phyloP scores from a whole-genome alignment of 2,888 invertebrate genomes.

The Leptopilina myrica region DNA sequence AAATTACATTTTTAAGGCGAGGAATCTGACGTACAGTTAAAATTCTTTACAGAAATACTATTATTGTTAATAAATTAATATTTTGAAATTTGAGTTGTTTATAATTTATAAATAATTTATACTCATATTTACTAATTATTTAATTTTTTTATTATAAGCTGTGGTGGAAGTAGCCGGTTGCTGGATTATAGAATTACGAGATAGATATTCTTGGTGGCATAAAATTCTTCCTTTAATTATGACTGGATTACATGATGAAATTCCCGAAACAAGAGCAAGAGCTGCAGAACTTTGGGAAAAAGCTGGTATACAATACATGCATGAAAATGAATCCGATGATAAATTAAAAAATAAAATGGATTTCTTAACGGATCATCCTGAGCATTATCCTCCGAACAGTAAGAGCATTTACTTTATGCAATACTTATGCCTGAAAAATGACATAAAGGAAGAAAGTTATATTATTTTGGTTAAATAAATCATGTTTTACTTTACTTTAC shows the following conservation, averaged over 20 bases:
- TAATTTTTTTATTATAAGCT: constrained; percentile 74
- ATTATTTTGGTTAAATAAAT: neutral
- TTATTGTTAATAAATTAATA: no score
- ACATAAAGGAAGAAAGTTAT: neutral
- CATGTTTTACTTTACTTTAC: no score
- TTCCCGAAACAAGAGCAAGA: constrained; percentile 83
- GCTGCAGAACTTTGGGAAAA: constrained; percentile 83
- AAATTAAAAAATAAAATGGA: constrained; percentile 88
- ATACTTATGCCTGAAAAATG: no score
- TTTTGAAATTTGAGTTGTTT: no score
- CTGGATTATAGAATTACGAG: constrained; percentile 87
- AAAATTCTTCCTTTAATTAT: constrained; percentile 90
- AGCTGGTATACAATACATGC: constrained; percentile 87
- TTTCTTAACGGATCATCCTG: constrained; percentile 80
- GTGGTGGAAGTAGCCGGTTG: constrained; percentile 87
- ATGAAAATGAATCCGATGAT: constrained; percentile 90
- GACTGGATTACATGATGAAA: constrained; percentile 90
- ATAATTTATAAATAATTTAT: neutral
- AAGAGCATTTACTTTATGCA: constrained; percentile 53
- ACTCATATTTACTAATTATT: constrained; percentile 20
- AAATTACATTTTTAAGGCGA: neutral
- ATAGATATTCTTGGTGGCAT: constrained; percentile 94
- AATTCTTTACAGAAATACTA: no score
- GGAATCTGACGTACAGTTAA: no score
- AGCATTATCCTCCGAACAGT: constrained; percentile 86